Evolutionary conservation across 2,797 vertebrate species (phyloP).

Genomic region (Myotis findleyi): DNA sequence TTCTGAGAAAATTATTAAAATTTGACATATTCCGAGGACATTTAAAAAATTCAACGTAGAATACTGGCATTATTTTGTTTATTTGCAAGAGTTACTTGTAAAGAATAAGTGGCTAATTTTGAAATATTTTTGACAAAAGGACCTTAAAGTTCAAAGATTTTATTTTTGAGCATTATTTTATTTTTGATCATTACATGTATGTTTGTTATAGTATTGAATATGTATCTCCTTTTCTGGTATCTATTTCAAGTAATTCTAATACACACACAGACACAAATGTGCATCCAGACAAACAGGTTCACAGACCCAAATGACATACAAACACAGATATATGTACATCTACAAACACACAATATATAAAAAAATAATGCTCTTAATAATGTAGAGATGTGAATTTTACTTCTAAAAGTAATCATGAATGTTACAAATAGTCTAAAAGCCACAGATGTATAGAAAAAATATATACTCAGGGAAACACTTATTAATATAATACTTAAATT

Average conservation of each 20-base stretch:
- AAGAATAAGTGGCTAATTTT: not conserved
- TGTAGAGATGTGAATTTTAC: not conserved
- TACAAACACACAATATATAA: not conserved
- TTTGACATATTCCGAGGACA: conserved; percentile 18
- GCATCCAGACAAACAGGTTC: not conserved
- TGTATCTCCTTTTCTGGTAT: not conserved
- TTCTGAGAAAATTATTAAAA: not conserved
- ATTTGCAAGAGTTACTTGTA: not conserved
- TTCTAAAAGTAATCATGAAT: not conserved
- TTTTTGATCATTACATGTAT: not conserved
- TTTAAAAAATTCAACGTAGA: not conserved
- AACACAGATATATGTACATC: not conserved
- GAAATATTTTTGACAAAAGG: not conserved
- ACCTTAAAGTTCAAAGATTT: not conserved
- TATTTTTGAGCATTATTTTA: not conserved
- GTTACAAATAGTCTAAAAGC: not conserved
- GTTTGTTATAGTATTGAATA: not conserved
- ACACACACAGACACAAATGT: not conserved
- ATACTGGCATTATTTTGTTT: not conserved
- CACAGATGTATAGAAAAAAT: not conserved
- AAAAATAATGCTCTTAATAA: not conserved
- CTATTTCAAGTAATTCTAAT: not conserved
- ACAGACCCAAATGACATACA: not conserved
- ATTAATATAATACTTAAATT: not conserved
- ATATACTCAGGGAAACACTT: not conserved